Conservation (phyloP, 2,888 invertebrate species). For the Synanthedon myopaeformis region DNA sequence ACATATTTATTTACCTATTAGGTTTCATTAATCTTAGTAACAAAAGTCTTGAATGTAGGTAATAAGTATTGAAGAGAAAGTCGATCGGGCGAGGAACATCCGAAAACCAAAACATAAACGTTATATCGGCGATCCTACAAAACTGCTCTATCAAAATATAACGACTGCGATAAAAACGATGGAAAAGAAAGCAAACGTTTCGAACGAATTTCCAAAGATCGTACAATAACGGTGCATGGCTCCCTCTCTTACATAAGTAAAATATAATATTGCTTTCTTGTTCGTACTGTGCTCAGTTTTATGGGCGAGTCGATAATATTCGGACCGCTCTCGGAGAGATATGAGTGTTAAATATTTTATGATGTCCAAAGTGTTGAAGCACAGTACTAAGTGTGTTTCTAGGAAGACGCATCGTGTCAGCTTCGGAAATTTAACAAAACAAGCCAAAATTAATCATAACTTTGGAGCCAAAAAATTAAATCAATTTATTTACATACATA, state of each 20-base stretch:
- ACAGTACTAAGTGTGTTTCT: conserved; percentile 19
- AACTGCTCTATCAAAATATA: conserved; percentile 69
- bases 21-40: neutral
- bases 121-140: conserved; percentile 59
- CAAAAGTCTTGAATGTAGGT: conserved; percentile 7
- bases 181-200: conserved; percentile 65
- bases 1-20: too few relatives aligned
- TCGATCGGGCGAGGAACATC: conserved; percentile 27
- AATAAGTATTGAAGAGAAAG: conserved; percentile 21
- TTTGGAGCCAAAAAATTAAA: too few relatives aligned
- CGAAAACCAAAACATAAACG: conserved; percentile 65
- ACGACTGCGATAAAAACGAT: conserved; percentile 67
- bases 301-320: conserved; percentile 65
- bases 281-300: conserved; percentile 54
- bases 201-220: conserved; percentile 63
- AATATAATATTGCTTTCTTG: conserved; percentile 33
- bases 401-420: too few relatives aligned
- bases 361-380: conserved; percentile 49
- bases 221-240: conserved; percentile 45
- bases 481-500: too few relatives aligned
- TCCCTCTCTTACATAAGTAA: conserved; percentile 40
- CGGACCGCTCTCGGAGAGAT: conserved; percentile 48
- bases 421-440: too few relatives aligned
- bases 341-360: conserved; percentile 67
- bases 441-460: too few relatives aligned